Evolutionary conservation across 2,797 vertebrate species (phyloP).

Genomic region (Graptemys geographica): DNA sequence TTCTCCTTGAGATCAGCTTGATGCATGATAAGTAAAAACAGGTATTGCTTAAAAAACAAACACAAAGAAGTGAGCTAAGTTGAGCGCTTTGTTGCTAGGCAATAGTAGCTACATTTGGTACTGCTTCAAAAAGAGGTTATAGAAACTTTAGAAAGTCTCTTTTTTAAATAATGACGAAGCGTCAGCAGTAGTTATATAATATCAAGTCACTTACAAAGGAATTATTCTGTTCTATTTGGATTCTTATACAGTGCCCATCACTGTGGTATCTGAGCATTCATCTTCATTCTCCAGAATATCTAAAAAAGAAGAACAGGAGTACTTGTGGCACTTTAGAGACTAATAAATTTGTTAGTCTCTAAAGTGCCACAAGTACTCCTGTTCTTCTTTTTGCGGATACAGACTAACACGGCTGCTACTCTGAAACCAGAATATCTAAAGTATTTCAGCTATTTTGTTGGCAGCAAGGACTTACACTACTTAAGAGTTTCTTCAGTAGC

Average conservation of each 20-base stretch:
- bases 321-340: no score
- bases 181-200: neutral
- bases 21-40: slow-evolving; percentile 58
- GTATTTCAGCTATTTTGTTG: fast-evolving
- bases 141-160: fast-evolving
- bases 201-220: neutral
- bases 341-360: no score
- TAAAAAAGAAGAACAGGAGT: neutral
- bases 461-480: neutral
- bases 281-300: neutral
- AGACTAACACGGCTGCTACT: no score
- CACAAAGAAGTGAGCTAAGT: neutral
- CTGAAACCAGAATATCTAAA: neutral
- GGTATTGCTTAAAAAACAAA: slow-evolving; percentile 44
- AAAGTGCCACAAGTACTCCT: no score
- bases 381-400: no score
- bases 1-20: slow-evolving; percentile 63
- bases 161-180: neutral
- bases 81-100: neutral
- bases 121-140: neutral
- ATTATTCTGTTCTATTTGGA: neutral
- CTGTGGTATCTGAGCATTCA: fast-evolving
- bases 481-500: fast-evolving
- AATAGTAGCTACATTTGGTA: neutral
- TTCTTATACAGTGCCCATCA: neutral